phyloP scores from a whole-genome alignment of 2,888 invertebrate genomes.

The Agriopis leucophaearia region DNA sequence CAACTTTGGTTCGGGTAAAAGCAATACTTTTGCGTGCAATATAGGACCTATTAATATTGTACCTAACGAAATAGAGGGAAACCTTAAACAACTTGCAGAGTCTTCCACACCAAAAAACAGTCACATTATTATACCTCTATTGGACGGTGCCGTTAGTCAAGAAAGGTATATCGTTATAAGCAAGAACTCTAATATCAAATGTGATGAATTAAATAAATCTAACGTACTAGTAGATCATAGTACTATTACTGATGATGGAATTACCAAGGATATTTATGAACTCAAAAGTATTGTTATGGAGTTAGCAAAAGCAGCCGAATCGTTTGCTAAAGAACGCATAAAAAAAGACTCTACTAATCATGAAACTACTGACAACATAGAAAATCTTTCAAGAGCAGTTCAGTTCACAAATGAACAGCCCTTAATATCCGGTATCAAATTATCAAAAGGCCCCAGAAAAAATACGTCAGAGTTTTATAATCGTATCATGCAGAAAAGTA shows the following conservation, averaged over 20 bases:
- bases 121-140: constrained; percentile 64
- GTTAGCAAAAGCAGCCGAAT: constrained; percentile 62
- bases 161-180: constrained; percentile 59
- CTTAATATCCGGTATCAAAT: constrained; percentile 56
- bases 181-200: constrained; percentile 48
- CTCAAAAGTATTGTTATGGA: constrained; percentile 65
- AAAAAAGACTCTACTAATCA: constrained; percentile 45
- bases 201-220: constrained; percentile 33
- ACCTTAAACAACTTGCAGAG: constrained; percentile 9
- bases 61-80: constrained; percentile 2
- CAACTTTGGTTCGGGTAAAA: constrained; percentile 23
- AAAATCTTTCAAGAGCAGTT: constrained; percentile 57
- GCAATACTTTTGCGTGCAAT: constrained; percentile 32
- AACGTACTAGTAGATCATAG: constrained; percentile 38
- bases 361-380: constrained; percentile 36
- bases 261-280: constrained; percentile 66
- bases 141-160: constrained; percentile 67
- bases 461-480: constrained; percentile 53
- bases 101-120: constrained; percentile 23
- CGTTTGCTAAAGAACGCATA: constrained; percentile 58
- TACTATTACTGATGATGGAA: constrained; percentile 54
- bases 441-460: constrained; percentile 60
- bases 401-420: constrained; percentile 60
- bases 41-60: constrained; percentile 8
- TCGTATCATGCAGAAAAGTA: constrained; percentile 62